These are phyloP conservation scores for Dascillus cervinus DNA, from an alignment of 2,888 invertebrate species.

Conservation along the genomic window DNA sequence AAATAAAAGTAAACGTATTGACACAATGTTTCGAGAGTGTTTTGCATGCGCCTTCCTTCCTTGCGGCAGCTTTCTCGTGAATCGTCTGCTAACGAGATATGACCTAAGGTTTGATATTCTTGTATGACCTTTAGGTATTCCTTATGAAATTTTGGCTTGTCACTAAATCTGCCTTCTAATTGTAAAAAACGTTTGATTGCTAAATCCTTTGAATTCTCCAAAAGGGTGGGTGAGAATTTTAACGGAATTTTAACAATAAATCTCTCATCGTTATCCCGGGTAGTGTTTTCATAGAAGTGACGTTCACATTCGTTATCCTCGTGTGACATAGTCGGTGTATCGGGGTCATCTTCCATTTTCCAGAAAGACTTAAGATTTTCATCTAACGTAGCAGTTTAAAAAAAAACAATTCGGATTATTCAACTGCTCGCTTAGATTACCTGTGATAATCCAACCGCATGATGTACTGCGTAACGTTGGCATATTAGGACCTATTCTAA, in stretches of 20 bases:
- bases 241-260: constrained; percentile 18
- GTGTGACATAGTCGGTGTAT: constrained; percentile 5
- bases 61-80: no score
- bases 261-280: constrained; percentile 8
- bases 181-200: constrained; percentile 3
- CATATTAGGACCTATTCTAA: constrained; percentile 3
- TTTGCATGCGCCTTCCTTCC: no score
- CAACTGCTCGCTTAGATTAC: constrained; percentile 2
- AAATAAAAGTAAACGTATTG: no score
- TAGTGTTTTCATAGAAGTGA: constrained; percentile 13
- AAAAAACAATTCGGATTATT: constrained; percentile 1
- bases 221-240: background rate
- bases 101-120: constrained; percentile 17
- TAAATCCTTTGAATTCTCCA: constrained; percentile 1
- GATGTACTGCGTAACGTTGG: constrained; percentile 14
- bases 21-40: no score
- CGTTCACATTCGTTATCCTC: constrained; percentile 16
- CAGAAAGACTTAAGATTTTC: constrained; percentile 11
- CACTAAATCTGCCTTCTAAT: constrained; percentile 9
- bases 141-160: constrained; percentile 4
- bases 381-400: constrained; percentile 3
- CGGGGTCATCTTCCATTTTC: constrained; percentile 14
- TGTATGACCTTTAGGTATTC: constrained; percentile 13
- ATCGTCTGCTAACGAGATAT: constrained; percentile 20
- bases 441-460: constrained; percentile 18